A percentile compares a stretch with the other conserved stretches of the same genome.
phyloP scores from a whole-genome alignment of 2,888 invertebrate genomes.

The Zaprionus bogoriensis region DNA sequence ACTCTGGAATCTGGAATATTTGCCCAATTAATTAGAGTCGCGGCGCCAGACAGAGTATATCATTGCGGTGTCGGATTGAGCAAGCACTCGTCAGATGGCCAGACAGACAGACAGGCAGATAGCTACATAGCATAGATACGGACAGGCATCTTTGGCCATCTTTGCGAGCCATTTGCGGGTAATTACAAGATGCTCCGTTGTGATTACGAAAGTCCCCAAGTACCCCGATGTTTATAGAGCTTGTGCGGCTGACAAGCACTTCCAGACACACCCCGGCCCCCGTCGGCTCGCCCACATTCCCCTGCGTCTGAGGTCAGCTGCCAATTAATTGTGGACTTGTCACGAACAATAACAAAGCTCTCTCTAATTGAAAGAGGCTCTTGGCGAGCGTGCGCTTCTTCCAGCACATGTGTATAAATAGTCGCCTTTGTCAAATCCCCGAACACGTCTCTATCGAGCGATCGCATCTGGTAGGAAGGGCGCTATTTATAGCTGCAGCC shows the following conservation, averaged over 20 bases:
- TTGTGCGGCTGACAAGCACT: background rate
- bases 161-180: constrained; percentile 11
- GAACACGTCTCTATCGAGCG: background rate
- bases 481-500: constrained; percentile 11
- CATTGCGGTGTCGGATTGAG: background rate
- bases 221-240: background rate
- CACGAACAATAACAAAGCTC: constrained; percentile 34
- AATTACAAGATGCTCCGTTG: constrained; percentile 12
- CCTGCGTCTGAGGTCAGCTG: constrained; percentile 29
- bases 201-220: constrained; percentile 18
- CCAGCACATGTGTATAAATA: no score
- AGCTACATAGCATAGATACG: background rate
- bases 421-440: constrained; percentile 1
- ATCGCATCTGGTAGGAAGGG: background rate
- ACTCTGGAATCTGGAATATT: constrained; percentile 17
- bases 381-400: background rate
- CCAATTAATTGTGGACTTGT: constrained; percentile 39
- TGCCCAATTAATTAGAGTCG: constrained; percentile 38
- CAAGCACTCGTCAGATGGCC: background rate
- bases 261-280: background rate
- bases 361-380: constrained; percentile 28
- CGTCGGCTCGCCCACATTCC: background rate
- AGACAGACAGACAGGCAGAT: background rate
- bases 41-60: constrained; percentile 14
- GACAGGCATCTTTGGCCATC: background rate